A percentile compares a stretch with the other conserved stretches of the same genome.
phyloP scores from a whole-genome alignment of 2,113 vertebrate genomes.

The Hippocampus guttulatus region DNA sequence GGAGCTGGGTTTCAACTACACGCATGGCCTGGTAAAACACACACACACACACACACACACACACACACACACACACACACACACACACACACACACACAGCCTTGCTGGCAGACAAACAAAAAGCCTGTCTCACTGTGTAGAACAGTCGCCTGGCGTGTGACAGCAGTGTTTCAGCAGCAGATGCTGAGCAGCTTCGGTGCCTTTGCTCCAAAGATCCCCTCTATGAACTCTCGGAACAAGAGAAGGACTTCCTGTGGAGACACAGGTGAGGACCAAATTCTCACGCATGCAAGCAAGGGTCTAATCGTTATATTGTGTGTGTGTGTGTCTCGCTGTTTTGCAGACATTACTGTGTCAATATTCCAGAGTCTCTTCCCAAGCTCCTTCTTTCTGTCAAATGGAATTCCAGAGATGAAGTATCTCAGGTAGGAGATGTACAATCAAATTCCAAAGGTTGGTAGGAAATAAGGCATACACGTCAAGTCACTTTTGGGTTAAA shows the following conservation, averaged over 20 bases:
- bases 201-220: conserved; percentile 71
- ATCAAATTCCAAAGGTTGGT: neutral
- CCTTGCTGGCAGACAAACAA: no score
- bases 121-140: conserved; percentile 24
- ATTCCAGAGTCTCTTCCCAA: conserved; percentile 84
- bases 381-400: conserved; percentile 91
- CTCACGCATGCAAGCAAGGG: neutral
- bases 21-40: conserved; percentile 54
- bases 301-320: neutral
- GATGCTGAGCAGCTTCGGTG: conserved; percentile 72
- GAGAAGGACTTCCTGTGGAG: conserved; percentile 82
- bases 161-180: conserved; percentile 66
- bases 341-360: conserved; percentile 77
- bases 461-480: no score
- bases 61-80: neutral
- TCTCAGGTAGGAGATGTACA: conserved; percentile 77
- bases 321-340: conserved; percentile 13
- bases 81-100: no score
- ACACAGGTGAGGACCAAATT: conserved; percentile 45
- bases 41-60: neutral
- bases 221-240: conserved; percentile 77
- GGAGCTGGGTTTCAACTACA: conserved; percentile 74
- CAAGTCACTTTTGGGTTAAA: no score
- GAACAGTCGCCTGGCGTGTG: conserved; percentile 73
- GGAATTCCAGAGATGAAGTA: conserved; percentile 97